A percentile compares a stretch with the other conserved stretches of the same genome.
Evolutionary conservation across 1,140 invertebrate species (phyloP).

Genomic region (Ladona fulva): DNA sequence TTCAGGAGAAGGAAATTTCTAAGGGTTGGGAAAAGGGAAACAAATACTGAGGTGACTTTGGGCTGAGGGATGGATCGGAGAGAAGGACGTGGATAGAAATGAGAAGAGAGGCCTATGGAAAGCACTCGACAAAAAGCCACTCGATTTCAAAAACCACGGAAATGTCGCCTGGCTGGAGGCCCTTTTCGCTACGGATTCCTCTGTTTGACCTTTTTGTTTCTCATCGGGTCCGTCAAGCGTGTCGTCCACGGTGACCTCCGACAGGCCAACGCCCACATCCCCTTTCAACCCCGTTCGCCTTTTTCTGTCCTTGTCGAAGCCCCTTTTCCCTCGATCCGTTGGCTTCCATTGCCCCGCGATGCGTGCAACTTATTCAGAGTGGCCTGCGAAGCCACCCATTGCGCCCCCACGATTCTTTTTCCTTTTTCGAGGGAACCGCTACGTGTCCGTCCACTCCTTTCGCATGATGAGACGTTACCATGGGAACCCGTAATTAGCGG

Average conservation of each 20-base stretch:
- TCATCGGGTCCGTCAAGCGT: not conserved
- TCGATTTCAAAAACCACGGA: not conserved
- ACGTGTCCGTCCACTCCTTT: constrained; percentile 3
- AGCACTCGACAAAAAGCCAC: not conserved
- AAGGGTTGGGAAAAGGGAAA: not conserved
- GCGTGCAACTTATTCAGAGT: not conserved
- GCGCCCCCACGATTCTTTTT: not conserved
- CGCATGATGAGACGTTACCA: not conserved
- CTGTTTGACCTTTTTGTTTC: not conserved
- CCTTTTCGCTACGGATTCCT: not conserved
- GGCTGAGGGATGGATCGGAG: too few species aligned
- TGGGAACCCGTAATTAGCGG: not conserved
- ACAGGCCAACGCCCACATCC: not conserved
- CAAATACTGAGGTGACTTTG: not conserved
- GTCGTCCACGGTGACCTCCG: not conserved
- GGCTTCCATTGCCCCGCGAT: not conserved
- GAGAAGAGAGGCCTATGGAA: not conserved
- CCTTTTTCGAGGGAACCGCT: not conserved
- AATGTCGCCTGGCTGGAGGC: not conserved
- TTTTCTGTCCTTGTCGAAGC: not conserved
- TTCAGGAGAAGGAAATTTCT: too few species aligned
- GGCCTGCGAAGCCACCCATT: not conserved
- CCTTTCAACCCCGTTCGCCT: not conserved
- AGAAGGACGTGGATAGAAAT: too few species aligned
- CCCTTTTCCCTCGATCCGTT: too few species aligned